A percentile compares a stretch with the other conserved stretches of the same genome.
These are phyloP conservation scores for Orius insidiosus DNA, from an alignment of 1,140 invertebrate species.

Conservation along the genomic window DNA sequence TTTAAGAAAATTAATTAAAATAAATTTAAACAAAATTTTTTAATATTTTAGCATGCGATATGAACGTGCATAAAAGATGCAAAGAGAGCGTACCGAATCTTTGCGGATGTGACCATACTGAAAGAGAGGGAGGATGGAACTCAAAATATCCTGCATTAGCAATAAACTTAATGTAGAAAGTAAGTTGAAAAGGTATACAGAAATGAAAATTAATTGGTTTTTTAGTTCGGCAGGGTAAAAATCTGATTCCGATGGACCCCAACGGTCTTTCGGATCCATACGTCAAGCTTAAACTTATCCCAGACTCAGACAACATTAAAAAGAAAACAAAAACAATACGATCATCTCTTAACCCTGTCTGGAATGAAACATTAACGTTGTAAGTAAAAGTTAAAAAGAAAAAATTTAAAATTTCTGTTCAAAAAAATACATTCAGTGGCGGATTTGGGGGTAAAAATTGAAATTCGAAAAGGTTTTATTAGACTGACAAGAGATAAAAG, in stretches of 20 bases:
- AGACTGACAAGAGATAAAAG: too few relatives aligned
- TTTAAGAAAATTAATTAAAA: too few relatives aligned
- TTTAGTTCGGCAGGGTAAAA: slow-evolving; percentile 83
- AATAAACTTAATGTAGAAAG: slow-evolving; percentile 76
- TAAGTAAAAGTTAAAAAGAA: slow-evolving; percentile 47
- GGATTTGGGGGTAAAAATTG: slow-evolving; percentile 1
- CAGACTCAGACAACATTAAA: slow-evolving; percentile 82
- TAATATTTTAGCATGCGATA: slow-evolving; percentile 78
- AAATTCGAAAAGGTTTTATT: too few relatives aligned
- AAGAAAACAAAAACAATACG: slow-evolving; percentile 97
- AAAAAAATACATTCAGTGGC: background rate
- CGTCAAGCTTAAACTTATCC: slow-evolving; percentile 95
- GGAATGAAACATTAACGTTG: slow-evolving; percentile 93
- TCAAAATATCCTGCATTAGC: slow-evolving; percentile 58
- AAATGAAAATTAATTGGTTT: slow-evolving; percentile 17
- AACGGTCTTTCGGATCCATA: slow-evolving; percentile 98
- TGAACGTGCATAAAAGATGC: slow-evolving; percentile 99
- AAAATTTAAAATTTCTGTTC: background rate
- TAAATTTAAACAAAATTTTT: background rate
- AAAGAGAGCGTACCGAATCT: slow-evolving; percentile 95
- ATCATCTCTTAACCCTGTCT: slow-evolving; percentile 84
- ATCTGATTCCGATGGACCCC: slow-evolving; percentile 99
- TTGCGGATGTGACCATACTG: slow-evolving; percentile 98
- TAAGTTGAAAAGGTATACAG: slow-evolving; percentile 27
- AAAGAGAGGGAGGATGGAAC: slow-evolving; percentile 81